Evolutionary conservation across 2,888 invertebrate species (phyloP), one percentile per base, ranked within the genome.

Genomic region (Rosalia funebris): DNA sequence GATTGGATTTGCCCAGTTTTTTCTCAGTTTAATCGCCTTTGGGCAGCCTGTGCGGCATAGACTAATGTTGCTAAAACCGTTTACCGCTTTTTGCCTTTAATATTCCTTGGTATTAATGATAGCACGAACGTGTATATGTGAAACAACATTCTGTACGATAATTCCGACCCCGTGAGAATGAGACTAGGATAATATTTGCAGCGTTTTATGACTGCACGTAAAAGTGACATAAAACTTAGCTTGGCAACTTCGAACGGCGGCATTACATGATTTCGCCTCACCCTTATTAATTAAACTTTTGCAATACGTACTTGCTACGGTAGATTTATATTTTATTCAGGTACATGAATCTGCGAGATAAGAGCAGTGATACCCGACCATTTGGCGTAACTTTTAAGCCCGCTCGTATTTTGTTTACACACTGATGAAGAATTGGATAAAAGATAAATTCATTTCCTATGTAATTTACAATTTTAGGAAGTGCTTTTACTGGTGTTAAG

Each of bases 1-100:
- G 46, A 58, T 46, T 52, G 55, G 50, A 56, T 19, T 25, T 39
- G 44, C 52, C 58, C 37, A 44, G 37, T 50, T 56, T 45, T 36
- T 48, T 37, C 14, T n/a, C 50, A 12, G 19, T 50, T 48, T 50
- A 50, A 50, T 50, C 31, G 37, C 16, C 41, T 41, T 16, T 7
- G n/a, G n/a, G n/a, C n/a, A n/a, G n/a, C n/a, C n/a, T 15, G 48
- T 50, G 37, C 44, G 12, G 19, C 32, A 31, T 20, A 50, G 31
- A 39, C 20, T 36, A 44, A 44, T 50, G 25, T 25, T 50, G 34
- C 39, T 37, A 25, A 50, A 36, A 14, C 15, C 50, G 39, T 39
- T 39, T 12, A n/a, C 17, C 19, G 34, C 37, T 50, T 50, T 50
- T 39, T 50, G 39, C 39, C 25, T 39, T 39, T 36, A 44, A 44